Evolutionary conservation across 2,113 vertebrate genomes (phyloP), one percentile per base, ranked within the genome.

Genomic region (Urocolius indicus): DNA sequence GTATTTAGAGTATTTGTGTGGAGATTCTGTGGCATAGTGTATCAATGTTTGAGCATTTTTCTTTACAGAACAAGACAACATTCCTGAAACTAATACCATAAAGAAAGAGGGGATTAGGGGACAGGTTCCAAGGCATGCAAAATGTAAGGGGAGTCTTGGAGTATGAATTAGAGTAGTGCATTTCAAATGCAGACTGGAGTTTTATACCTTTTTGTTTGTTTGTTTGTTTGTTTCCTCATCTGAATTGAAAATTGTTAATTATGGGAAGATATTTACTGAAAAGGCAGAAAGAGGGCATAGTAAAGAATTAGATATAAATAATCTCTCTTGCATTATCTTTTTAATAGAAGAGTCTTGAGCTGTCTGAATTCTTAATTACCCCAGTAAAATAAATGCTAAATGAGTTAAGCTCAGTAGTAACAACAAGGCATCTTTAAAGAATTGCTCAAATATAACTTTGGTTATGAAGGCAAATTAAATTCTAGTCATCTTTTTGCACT

Each of bases 1-100:
- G n/a, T 90, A 93, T 96, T 94, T 75, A 19, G 65, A 87, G 20
- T 76, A 91, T 96, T 90, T 92, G 66, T 48, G 36, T 63, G 75
- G 78, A 88, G 78, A 69, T 90, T 80, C 63, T 78, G 78, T 87
- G 67, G 52, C 79, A 38, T 16, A 81, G 9, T 29, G 10, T 85
- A 79, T 93, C 93, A 71, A 17, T 3, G 4, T 88, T 38, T 27
- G 59, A 65, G 11, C 59, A 41, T 88, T 91, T 94, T 90, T 92
- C 36, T 78, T 84, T 57, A n/a, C 55, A 69, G 58, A 77, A 88
- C 32, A 85, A 72, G 61, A 54, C 46, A 86, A 38, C 43, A 54
- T 94, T 91, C 84, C 66, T 93, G 75, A 94, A 96, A 77, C 1
- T 10, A 87, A 46, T 68, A 30, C 12, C 16, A 16, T n/a, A 36